phyloP scores from a whole-genome alignment of 2,888 invertebrate species.

The Chrysina gloriosa region DNA sequence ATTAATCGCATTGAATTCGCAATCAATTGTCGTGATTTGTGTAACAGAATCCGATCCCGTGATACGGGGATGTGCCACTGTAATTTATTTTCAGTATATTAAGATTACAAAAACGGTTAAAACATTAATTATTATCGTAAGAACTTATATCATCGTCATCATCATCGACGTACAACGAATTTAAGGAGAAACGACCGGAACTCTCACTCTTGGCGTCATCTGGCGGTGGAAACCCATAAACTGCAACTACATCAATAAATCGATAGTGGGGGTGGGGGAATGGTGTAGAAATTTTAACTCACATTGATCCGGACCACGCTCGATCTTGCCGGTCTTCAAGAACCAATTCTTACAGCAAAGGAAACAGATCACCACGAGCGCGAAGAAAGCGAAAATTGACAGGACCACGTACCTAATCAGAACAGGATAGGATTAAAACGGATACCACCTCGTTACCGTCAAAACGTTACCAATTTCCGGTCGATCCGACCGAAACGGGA shows the following conservation, averaged over 20 bases:
- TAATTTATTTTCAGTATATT: no score
- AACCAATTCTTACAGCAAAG: constrained; percentile 8
- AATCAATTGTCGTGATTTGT: no score
- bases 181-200: neutral
- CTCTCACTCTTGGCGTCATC: neutral
- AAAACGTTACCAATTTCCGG: constrained; percentile 9
- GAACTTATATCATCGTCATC: no score
- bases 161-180: no score
- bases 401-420: neutral
- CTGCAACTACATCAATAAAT: no score
- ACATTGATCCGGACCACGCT: constrained; percentile 5
- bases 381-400: neutral
- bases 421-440: neutral
- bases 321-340: neutral
- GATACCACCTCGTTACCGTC: neutral
- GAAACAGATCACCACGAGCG: neutral
- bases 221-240: constrained; percentile 14
- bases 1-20: no score
- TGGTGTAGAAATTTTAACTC: neutral
- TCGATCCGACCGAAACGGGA: neutral
- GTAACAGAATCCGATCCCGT: no score
- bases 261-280: no score
- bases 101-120: no score
- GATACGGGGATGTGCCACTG: no score
- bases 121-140: no score